Evolutionary conservation across 2,113 vertebrate species (phyloP), one percentile per base, ranked within the genome.

Genomic region (Tetrax tetrax): DNA sequence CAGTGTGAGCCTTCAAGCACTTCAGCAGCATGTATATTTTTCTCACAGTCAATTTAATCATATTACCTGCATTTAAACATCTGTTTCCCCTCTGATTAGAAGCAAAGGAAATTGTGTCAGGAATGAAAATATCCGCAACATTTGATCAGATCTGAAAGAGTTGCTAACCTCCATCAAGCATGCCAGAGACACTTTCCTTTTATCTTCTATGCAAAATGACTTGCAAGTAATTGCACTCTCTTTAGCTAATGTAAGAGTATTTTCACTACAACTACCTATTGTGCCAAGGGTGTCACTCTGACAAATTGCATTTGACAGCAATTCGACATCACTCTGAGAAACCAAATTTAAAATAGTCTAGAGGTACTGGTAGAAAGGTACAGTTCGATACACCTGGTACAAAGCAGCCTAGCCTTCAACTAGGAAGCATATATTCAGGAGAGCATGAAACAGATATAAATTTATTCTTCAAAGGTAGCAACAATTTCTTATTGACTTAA

Each of bases 131-230:
- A 93, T 85, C 56, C 48, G 72, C 72, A 84, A 59, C 31, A 64
- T 71, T 93, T 90, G 60, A 93, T 91, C 90, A 94, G 35, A 87
- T 77, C 38, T 76, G 71, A 93, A 96, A 89, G 65, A 28, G 59
- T 83, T 94, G 38, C 72, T 93, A 83, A 95, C 89, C 85, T 92
- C 54, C 38, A 91, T 90, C 81, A 95, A 51, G 59, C 47, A 54
- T 35, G n/a, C 85, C 84, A 83, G 38, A 89, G 53, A 93, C 48
- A 43, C n/a, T 89, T 94, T 66, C 38, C 45, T 87, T 95, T 97
- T 93, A 80, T 87, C 60, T 83, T 93, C 92, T 96, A 93, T 95
- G 72, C 14, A 93, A 93, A 97, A 95, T 68, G 61, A 90, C 47
- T 96, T 59, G 27, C 51, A 95, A 45, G 54, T 88, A 96, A 96